Evolutionary conservation across 2,888 invertebrate species (phyloP).

Genomic region (Pheosia tremula): DNA sequence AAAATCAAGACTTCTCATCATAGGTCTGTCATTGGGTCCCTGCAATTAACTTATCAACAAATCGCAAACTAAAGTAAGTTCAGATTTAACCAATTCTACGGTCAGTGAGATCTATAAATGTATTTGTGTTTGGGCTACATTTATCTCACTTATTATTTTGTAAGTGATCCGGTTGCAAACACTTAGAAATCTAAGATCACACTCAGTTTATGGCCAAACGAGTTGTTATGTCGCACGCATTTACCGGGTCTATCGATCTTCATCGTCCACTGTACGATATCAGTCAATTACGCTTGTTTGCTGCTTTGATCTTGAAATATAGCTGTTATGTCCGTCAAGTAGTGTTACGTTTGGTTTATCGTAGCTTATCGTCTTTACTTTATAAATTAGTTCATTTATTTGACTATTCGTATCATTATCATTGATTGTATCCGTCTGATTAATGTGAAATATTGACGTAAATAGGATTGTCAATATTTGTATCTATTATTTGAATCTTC

Average conservation of each 20-base stretch:
- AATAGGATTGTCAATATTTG: no score
- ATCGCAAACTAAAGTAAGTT: constrained; percentile 65
- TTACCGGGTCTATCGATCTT: constrained; percentile 48
- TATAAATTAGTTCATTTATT: no score
- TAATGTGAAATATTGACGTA: no score
- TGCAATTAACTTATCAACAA: constrained; percentile 51
- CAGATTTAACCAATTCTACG: constrained; percentile 72
- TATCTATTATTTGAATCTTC: no score
- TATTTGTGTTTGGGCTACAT: constrained; percentile 56
- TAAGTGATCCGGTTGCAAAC: constrained; percentile 74
- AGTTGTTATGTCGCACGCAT: constrained; percentile 52
- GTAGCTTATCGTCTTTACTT: no score
- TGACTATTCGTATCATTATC: no score
- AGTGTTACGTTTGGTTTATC: neutral
- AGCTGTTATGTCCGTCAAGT: neutral
- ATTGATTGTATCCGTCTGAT: no score
- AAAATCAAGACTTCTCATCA: neutral
- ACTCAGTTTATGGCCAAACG: constrained; percentile 55
- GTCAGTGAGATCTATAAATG: constrained; percentile 71
- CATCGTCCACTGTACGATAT: constrained; percentile 33
- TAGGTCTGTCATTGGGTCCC: constrained; percentile 42
- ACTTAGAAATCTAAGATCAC: constrained; percentile 64
- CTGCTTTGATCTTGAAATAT: constrained; percentile 26
- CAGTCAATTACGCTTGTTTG: constrained; percentile 28
- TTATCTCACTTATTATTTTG: constrained; percentile 69